Percentiles rank a stretch among this genome's conserved stretches.
Conservation (phyloP, 2,888 invertebrate species). For the Drosophila yooni region DNA sequence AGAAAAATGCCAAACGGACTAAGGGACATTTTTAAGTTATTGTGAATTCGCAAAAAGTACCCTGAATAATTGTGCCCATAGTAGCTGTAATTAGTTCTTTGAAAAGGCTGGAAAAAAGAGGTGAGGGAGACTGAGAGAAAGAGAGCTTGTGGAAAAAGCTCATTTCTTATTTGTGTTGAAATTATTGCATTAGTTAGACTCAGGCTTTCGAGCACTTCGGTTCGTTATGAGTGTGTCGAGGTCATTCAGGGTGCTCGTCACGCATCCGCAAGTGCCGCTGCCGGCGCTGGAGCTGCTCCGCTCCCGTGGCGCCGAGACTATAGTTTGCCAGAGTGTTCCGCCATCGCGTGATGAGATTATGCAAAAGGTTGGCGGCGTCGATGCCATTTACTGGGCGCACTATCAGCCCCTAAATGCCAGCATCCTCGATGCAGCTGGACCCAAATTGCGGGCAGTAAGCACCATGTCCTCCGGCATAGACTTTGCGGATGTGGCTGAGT, state of each 20-base stretch:
- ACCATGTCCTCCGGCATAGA: slow-evolving; percentile 95
- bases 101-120: neutral
- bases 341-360: slow-evolving; percentile 81
- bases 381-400: slow-evolving; percentile 84
- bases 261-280: slow-evolving; percentile 89
- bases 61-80: neutral
- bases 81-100: neutral
- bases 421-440: slow-evolving; percentile 85
- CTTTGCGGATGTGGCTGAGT: slow-evolving; percentile 90
- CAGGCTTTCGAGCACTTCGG: neutral
- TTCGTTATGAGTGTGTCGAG: slow-evolving; percentile 56
- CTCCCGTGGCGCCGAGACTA: slow-evolving; percentile 84
- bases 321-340: slow-evolving; percentile 80
- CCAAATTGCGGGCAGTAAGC: slow-evolving; percentile 90
- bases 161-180: slow-evolving; percentile 5
- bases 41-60: neutral
- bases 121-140: neutral
- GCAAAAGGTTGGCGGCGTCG: slow-evolving; percentile 78
- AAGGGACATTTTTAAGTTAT: neutral
- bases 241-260: slow-evolving; percentile 87
- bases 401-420: slow-evolving; percentile 81
- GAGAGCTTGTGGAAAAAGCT: slow-evolving; percentile 51
- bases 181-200: slow-evolving; percentile 40
- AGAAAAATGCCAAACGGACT: neutral
- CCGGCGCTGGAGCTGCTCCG: slow-evolving; percentile 88